Conservation (phyloP, 2,113 vertebrate species). For the Accipiter cooperii region DNA sequence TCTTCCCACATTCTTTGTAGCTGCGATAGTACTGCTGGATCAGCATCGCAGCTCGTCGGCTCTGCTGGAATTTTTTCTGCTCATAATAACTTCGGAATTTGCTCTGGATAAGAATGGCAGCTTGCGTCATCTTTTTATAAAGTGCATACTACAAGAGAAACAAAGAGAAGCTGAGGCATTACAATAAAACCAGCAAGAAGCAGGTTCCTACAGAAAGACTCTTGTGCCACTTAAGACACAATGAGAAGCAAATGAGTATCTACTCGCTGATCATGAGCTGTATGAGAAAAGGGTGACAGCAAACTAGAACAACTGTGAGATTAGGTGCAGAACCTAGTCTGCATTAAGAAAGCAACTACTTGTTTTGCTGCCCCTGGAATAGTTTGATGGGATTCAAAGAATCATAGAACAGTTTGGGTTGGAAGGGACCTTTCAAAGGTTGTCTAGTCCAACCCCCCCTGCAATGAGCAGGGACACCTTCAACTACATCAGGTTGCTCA, state of each 20-base stretch:
- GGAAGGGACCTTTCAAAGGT: not conserved
- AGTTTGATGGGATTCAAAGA: not conserved
- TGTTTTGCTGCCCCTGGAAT: not conserved
- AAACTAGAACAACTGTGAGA: not conserved
- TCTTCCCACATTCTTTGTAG: slow-evolving; percentile 89
- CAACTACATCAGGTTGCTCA: not conserved
- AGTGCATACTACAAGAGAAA: slow-evolving; percentile 91
- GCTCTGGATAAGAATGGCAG: slow-evolving; percentile 99
- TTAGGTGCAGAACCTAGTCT: not conserved
- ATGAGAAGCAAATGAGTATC: not conserved
- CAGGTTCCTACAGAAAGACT: not conserved
- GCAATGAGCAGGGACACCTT: not conserved
- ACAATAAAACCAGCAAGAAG: not conserved
- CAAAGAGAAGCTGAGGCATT: not conserved
- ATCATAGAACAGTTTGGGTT: not conserved
- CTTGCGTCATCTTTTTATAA: slow-evolving; percentile 99
- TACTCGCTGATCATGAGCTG: not conserved
- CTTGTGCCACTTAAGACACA: not conserved
- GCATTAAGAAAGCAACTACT: not conserved
- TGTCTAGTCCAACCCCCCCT: not conserved
- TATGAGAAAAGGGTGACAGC: not conserved
- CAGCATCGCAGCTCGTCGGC: slow-evolving; percentile 90
- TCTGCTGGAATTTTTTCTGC: slow-evolving; percentile 98
- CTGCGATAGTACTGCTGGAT: slow-evolving; percentile 99
- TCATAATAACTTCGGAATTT: slow-evolving; percentile 98